These are phyloP conservation scores for Pelmatolapia mariae DNA, from an alignment of 2,113 vertebrate genomes.

Conservation along the genomic window DNA sequence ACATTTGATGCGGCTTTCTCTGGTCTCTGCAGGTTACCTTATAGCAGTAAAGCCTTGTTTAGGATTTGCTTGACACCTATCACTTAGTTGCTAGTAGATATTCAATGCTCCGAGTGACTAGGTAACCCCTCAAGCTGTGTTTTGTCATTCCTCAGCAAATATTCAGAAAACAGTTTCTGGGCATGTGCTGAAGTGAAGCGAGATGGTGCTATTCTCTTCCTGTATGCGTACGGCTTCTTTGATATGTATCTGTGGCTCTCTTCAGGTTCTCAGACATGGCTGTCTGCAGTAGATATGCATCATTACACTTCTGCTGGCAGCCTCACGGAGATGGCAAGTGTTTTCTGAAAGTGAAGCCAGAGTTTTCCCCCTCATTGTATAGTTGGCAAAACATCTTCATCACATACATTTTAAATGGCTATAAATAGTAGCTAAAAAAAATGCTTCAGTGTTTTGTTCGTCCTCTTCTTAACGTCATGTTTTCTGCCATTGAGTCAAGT, in stretches of 20 bases:
- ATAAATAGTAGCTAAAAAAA: neutral
- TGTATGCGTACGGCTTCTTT: neutral
- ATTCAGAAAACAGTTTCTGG: neutral
- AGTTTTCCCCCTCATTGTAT: neutral
- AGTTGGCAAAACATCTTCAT: neutral
- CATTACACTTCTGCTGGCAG: neutral
- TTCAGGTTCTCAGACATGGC: neutral
- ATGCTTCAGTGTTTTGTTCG: neutral
- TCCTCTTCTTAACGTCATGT: neutral
- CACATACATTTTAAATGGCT: neutral
- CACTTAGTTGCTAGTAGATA: neutral
- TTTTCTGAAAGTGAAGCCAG: neutral
- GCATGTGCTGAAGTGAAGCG: neutral
- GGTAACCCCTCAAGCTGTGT: neutral
- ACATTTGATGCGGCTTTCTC: neutral
- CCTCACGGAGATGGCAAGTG: neutral
- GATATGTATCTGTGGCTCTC: neutral
- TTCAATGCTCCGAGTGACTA: neutral
- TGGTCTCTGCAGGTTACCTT: neutral
- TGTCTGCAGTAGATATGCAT: neutral
- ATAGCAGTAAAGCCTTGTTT: neutral
- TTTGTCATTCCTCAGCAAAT: neutral
- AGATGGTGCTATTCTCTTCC: neutral
- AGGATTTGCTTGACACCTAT: neutral
- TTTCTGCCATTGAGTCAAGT: neutral